phyloP scores from a whole-genome alignment of 1,140 invertebrate species.

The Diploscapter pachys region DNA sequence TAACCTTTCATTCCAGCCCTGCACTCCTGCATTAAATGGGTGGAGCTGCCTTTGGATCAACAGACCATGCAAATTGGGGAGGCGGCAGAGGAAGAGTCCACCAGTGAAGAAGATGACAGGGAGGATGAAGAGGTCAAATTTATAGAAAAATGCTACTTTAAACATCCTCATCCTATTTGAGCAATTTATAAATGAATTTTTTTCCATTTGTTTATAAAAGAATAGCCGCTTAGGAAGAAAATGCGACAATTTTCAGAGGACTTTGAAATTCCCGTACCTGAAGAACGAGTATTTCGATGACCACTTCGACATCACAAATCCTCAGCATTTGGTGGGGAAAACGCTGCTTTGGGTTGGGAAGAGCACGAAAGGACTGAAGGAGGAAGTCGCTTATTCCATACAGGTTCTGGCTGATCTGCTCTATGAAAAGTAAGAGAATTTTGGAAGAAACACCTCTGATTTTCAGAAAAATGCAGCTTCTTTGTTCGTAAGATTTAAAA shows the following conservation, averaged over 20 bases:
- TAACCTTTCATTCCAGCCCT: constrained; percentile 54
- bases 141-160: too few relatives aligned
- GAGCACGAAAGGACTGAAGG: constrained; percentile 54
- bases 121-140: constrained; percentile 59
- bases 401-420: constrained; percentile 21
- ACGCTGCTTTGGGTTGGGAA: constrained; percentile 68
- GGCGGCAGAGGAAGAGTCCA: constrained; percentile 25
- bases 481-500: too few relatives aligned
- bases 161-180: too few relatives aligned
- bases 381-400: constrained; percentile 3
- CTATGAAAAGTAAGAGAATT: constrained; percentile 16
- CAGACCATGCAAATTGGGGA: constrained; percentile 44
- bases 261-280: constrained; percentile 74
- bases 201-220: not conserved
- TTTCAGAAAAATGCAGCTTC: too few relatives aligned
- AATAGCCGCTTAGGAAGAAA: constrained; percentile 4
- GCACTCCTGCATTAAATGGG: constrained; percentile 73
- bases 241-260: constrained; percentile 61
- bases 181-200: constrained; percentile 11
- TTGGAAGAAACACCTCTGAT: not conserved
- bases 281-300: constrained; percentile 79
- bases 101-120: too few relatives aligned
- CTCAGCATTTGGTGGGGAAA: constrained; percentile 73
- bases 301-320: constrained; percentile 77
- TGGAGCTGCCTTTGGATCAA: constrained; percentile 51